phyloP scores from a whole-genome alignment of 2,888 invertebrate genomes.

The Axea sp. region DNA sequence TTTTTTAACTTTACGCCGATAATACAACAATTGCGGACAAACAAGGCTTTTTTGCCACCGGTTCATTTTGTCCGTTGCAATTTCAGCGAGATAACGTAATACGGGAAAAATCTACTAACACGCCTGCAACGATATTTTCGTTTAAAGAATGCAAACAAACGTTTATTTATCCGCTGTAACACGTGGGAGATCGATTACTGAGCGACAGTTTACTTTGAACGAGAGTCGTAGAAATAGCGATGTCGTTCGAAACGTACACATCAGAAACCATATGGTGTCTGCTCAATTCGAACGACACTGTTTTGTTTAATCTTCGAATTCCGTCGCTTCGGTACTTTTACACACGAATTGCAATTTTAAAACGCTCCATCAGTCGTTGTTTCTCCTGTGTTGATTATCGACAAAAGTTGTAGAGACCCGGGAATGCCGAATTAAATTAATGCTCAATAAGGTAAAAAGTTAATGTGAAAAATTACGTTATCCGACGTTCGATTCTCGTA shows the following conservation, averaged over 20 bases:
- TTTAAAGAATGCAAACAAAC: slow-evolving; percentile 53
- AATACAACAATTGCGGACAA: no score
- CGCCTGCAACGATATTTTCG: slow-evolving; percentile 37
- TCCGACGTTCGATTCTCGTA: neutral
- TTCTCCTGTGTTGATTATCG: no score
- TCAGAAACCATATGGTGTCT: slow-evolving; percentile 45
- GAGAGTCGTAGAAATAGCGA: slow-evolving; percentile 49
- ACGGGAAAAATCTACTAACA: slow-evolving; percentile 26
- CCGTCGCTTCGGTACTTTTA: slow-evolving; percentile 8
- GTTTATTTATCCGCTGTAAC: slow-evolving; percentile 45
- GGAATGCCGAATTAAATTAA: neutral
- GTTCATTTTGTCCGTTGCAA: slow-evolving; percentile 28
- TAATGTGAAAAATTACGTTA: no score
- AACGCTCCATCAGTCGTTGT: no score
- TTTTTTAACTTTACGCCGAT: no score
- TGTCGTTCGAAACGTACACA: slow-evolving; percentile 52
- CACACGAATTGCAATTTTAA: no score
- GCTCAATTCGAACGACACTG: slow-evolving; percentile 44
- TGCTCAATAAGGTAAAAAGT: neutral
- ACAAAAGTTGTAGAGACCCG: no score
- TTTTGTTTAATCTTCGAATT: slow-evolving; percentile 57
- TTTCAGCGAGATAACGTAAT: slow-evolving; percentile 38
- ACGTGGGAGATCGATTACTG: slow-evolving; percentile 47
- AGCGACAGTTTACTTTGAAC: slow-evolving; percentile 54
- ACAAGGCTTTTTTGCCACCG: no score